These are phyloP conservation scores for Manduca sexta DNA, from an alignment of 1,140 invertebrate genomes.

Conservation along the genomic window DNA sequence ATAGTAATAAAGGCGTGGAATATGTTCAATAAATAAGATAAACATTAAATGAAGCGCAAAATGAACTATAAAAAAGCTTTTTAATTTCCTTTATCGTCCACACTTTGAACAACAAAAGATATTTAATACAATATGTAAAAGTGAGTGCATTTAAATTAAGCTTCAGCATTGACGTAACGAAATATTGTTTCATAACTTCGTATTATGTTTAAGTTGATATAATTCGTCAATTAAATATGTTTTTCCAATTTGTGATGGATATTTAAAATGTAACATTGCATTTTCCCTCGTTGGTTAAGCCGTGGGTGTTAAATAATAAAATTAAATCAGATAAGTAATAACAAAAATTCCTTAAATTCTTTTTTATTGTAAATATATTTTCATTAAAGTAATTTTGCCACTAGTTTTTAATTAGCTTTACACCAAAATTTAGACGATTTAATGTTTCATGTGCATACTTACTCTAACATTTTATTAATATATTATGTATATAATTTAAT, in stretches of 20 bases:
- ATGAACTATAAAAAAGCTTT: too few relatives aligned
- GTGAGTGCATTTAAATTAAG: too few relatives aligned
- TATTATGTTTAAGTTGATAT: slow-evolving; percentile 2
- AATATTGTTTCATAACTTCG: background rate
- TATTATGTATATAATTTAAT: slow-evolving; percentile 30
- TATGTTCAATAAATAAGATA: too few relatives aligned
- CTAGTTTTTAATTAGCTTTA: slow-evolving; percentile 61
- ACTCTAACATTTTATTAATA: slow-evolving; percentile 16
- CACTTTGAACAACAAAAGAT: too few relatives aligned
- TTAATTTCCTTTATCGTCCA: too few relatives aligned
- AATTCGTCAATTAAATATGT: background rate
- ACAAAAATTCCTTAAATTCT: background rate
- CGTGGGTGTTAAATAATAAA: too few relatives aligned
- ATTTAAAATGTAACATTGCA: background rate
- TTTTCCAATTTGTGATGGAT: background rate
- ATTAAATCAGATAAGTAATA: too few relatives aligned
- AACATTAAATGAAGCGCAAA: too few relatives aligned
- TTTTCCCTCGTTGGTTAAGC: slow-evolving; percentile 1
- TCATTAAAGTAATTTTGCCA: slow-evolving; percentile 38
- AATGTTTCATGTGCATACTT: slow-evolving; percentile 24
- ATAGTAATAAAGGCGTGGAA: too few relatives aligned
- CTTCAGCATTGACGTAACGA: too few relatives aligned
- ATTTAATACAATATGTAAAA: too few relatives aligned
- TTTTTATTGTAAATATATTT: slow-evolving; percentile 28
- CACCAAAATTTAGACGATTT: slow-evolving; percentile 61